Base-by-base conservation (phyloP, 2,888 invertebrate species). In the Heterodera filipjevi region DNA sequence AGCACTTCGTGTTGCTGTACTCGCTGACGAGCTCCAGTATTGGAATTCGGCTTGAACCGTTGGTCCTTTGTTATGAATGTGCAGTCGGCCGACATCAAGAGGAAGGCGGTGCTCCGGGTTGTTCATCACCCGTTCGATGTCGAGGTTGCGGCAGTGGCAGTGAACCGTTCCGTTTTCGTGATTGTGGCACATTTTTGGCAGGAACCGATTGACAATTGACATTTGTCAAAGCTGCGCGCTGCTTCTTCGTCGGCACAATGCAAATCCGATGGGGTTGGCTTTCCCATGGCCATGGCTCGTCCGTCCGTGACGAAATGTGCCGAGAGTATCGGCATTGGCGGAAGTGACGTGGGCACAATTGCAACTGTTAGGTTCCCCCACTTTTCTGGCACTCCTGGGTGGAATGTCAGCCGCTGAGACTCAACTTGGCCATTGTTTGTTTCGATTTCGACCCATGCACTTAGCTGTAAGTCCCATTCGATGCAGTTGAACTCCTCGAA, bases 11-110 rank as follows among this genome's bases (percentile, higher is more conserved):
- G 32, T 71, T 33, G 46, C 32, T 30, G 53, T 49, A 71, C 30
- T 71, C 71, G 33, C 46, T 30, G 30, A 71, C 19, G 30, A 71
- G 35, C 53, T 71, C 71, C 35, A 71, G 35, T 71, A 71, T 71
- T 53, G 49, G 32, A 49, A 71, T 5, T 71, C 71, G 0, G 71
- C 71, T 16, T 27, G 53, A 5, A 71, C 71, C 12, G 16, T 2
- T 39, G 30, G 19, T 19, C 35, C 30, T 10, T 35, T 16, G 19
- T 71, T 71, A 19, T 53, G 46, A 16, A 71, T 2, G 46, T 71
- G 71, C 5, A 71, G 71, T 16, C 71, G 12, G 3, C 33, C 71
- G 16, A 71, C 71, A 5, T 35, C 53, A 2, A 71, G 39, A 19
- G 71, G 71, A 3, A 71, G 71, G 32, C 39, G 46, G 2, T 49